Evolutionary conservation across 2,113 vertebrate species (phyloP), one percentile per base, ranked within the genome.

Genomic region (Tetrao urogallus): DNA sequence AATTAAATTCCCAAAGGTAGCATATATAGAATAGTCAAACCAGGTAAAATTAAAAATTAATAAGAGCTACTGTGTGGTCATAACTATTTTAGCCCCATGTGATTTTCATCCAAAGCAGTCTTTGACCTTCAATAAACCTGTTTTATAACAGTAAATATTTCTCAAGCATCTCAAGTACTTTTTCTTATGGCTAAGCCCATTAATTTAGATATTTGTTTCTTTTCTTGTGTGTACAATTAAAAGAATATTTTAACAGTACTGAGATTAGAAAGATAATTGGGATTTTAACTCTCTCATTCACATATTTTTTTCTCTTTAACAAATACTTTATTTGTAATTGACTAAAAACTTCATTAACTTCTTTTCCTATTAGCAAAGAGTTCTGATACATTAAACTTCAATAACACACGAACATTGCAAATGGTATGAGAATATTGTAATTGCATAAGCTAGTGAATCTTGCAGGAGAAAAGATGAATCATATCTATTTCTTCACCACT

Each of bases 81-180:
- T 91, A 90, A 93, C 22, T 93, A 77, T 91, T 97, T 93, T 88
- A 91, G 75, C 67, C 91, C 40, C 56, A 88, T 92, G 38, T 66
- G 69, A 96, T 81, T 95, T 92, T 82, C 47, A 72, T 89, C 48
- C 48, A 94, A 94, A 95, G 34, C 11, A 45, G 10, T 60, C 78
- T 86, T 79, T 95, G 86, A 94, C 89, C 81, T 93, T 63, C 79
- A 52, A 65, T 54, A 32, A 67, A 86, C 21, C 21, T 88, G 36
- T 90, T 89, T 96, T 94, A 89, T 65, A 92, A 89, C 8, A 80
- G 42, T 18, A 95, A 95, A 94, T 92, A 89, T 91, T 95, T 81
- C 65, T 93, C 61, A 90, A 63, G n/a, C 70, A 57, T 38, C 43
- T 87, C 24, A 71, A 64, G 20, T 27, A 20, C 22, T 48, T 48